These are phyloP conservation scores for Huso huso DNA, from an alignment of 2,797 vertebrate genomes.

Conservation along the genomic window DNA sequence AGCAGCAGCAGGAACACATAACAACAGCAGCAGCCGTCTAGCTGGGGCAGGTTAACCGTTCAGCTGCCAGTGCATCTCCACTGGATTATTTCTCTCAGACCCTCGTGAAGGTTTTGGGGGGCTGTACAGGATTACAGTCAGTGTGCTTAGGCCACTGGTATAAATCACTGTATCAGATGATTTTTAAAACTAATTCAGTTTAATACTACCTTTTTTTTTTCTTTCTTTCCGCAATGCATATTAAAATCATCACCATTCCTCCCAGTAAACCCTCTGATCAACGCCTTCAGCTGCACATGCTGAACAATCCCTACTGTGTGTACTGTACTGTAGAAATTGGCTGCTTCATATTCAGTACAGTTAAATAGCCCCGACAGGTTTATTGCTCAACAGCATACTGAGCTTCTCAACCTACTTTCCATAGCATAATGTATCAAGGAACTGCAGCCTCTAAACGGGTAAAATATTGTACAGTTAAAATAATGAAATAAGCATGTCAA, in stretches of 20 bases:
- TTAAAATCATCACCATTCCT: background rate
- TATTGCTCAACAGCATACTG: no score
- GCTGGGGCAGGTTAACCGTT: background rate
- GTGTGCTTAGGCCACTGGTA: background rate
- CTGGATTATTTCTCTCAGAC: background rate
- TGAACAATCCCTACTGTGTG: no score
- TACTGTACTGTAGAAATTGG: no score
- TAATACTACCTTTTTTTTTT: no score
- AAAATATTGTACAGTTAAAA: no score
- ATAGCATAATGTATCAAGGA: no score
- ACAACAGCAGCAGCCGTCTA: background rate
- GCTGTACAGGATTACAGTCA: background rate
- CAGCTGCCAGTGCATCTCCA: background rate
- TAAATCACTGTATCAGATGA: background rate
- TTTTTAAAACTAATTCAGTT: background rate
- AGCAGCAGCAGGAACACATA: background rate
- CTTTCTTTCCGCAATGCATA: background rate
- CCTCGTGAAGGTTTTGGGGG: background rate
- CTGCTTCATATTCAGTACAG: no score
- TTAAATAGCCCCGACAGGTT: no score
- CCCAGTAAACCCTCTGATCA: background rate
- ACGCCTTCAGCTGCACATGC: no score
- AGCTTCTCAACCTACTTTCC: no score
- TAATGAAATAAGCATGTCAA: no score
- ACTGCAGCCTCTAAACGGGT: no score